A percentile compares a stretch with the other conserved stretches of the same genome.
These are phyloP conservation scores for Polypterus bichir DNA, from an alignment of 2,113 vertebrate species.

Conservation along the genomic window DNA sequence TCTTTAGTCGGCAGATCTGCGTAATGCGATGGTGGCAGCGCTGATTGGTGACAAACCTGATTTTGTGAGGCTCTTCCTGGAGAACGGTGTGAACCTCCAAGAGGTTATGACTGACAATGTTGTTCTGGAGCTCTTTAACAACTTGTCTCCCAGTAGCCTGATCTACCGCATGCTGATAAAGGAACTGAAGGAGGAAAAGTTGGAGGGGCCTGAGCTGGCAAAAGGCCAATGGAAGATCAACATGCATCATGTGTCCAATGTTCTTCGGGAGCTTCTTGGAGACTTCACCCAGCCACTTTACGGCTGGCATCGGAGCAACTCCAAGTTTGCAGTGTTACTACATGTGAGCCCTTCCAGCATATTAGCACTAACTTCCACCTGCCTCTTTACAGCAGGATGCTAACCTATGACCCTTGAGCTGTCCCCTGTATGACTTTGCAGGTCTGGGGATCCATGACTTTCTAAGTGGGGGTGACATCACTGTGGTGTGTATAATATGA, in stretches of 20 bases:
- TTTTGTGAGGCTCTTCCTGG: conserved; percentile 83
- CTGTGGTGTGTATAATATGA: too few relatives aligned
- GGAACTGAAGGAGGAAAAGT: conserved; percentile 38
- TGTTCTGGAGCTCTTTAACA: conserved; percentile 63
- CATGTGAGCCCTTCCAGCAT: background rate
- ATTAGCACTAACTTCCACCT: too few relatives aligned
- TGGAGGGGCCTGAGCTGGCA: background rate
- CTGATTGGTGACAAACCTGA: conserved; percentile 75
- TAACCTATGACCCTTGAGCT: too few relatives aligned
- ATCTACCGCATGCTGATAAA: conserved; percentile 68
- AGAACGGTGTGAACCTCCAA: conserved; percentile 68
- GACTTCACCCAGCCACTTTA: conserved; percentile 68
- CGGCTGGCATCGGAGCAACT: conserved; percentile 23
- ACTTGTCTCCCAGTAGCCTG: conserved; percentile 58
- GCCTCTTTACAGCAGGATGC: too few relatives aligned
- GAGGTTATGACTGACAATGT: conserved; percentile 64
- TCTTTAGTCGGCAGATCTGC: conserved; percentile 70
- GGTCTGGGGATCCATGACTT: too few relatives aligned
- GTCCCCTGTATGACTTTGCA: too few relatives aligned
- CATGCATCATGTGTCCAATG: conserved; percentile 62
- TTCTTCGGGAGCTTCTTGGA: conserved; percentile 72
- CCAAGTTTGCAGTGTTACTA: conserved; percentile 13
- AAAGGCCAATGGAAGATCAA: conserved; percentile 27
- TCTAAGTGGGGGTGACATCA: too few relatives aligned
- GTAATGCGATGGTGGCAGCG: conserved; percentile 70